These are phyloP conservation scores for Tachuris rubrigastra DNA, from an alignment of 2,113 vertebrate species.

Conservation along the genomic window DNA sequence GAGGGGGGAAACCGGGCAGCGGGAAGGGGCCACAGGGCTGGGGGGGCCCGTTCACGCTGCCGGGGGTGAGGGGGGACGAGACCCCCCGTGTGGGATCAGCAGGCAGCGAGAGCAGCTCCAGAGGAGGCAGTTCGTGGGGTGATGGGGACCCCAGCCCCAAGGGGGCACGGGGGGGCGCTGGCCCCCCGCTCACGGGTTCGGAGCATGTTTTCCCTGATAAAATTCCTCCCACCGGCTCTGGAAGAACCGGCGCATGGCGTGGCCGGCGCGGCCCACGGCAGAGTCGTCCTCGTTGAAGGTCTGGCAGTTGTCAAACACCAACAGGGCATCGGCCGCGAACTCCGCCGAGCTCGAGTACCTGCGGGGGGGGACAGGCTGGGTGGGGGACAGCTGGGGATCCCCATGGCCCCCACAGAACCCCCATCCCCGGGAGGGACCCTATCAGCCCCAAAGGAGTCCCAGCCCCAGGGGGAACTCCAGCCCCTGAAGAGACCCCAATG, in stretches of 20 bases:
- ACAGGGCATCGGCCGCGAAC: conserved; percentile 86
- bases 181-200: conserved; percentile 55
- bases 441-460: neutral
- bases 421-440: neutral
- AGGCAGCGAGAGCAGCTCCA: conserved; percentile 29
- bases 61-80: neutral
- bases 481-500: neutral
- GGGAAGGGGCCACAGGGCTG: too few species aligned
- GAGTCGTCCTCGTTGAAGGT: conserved; percentile 95
- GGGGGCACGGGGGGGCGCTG: neutral
- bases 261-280: conserved; percentile 87
- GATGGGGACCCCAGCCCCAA: neutral
- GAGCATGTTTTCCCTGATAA: conserved; percentile 82
- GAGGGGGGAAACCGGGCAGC: too few species aligned
- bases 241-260: conserved; percentile 89
- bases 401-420: neutral
- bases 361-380: accelerated
- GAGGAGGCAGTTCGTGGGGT: neutral
- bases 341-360: conserved; percentile 92
- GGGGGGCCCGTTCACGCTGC: neutral
- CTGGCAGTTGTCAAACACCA: conserved; percentile 94
- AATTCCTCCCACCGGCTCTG: conserved; percentile 95
- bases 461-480: neutral
- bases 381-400: neutral
- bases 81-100: neutral